Percentiles rank a stretch among this genome's conserved stretches.
Conservation (phyloP, 1,140 invertebrate genomes). For the Drosophila kikkawai region DNA sequence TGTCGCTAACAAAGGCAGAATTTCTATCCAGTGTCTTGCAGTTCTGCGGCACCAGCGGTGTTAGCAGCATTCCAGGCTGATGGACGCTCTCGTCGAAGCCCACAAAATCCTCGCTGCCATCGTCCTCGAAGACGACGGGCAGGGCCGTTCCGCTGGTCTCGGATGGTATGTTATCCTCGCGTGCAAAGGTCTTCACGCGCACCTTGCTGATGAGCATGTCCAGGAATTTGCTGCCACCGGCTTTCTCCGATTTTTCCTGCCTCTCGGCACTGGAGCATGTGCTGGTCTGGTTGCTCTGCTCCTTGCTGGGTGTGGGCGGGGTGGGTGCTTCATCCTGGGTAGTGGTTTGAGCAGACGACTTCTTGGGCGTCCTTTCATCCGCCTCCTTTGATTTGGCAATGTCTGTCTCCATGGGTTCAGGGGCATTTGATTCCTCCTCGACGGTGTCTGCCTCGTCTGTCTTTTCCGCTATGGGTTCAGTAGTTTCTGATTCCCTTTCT, state of each 20-base stretch:
- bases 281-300: conserved; percentile 20
- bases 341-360: conserved; percentile 1
- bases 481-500: not conserved
- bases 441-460: not conserved
- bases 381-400: conserved; percentile 1
- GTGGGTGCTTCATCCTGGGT: conserved; percentile 14
- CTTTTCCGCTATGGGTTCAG: not conserved
- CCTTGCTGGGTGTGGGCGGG: conserved; percentile 49
- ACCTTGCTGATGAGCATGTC: conserved; percentile 81
- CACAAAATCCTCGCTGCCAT: conserved; percentile 73
- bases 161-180: conserved; percentile 44
- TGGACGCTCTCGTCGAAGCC: conserved; percentile 78
- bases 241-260: conserved; percentile 45
- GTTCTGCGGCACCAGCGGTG: conserved; percentile 71
- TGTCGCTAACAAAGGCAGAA: conserved; percentile 73
- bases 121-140: conserved; percentile 13
- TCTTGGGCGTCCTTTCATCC: conserved; percentile 31
- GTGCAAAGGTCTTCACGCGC: conserved; percentile 64
- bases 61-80: conserved; percentile 78
- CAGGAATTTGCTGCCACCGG: conserved; percentile 67
- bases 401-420: not conserved
- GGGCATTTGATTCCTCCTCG: not conserved
- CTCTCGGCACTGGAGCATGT: conserved; percentile 45
- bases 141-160: not conserved
- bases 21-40: conserved; percentile 56